Evolutionary conservation across 2,113 vertebrate species (phyloP).

Genomic region (Anhinga rufa): DNA sequence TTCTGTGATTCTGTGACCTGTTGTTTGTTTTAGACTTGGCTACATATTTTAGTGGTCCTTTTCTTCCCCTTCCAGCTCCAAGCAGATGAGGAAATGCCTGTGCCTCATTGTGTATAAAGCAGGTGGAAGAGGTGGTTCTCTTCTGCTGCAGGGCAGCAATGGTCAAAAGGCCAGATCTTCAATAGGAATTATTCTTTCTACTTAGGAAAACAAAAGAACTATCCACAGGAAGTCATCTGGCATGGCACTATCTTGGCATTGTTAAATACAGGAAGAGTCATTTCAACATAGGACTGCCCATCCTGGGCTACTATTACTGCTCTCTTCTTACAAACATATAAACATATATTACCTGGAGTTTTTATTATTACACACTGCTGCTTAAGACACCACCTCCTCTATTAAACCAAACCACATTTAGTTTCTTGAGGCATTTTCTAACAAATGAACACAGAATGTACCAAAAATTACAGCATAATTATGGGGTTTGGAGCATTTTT

Average conservation of each 20-base stretch:
- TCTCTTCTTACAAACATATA: background rate
- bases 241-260: background rate
- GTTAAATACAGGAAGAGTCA: background rate
- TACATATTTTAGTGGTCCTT: background rate
- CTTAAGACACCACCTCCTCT: background rate
- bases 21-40: background rate
- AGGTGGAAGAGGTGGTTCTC: background rate
- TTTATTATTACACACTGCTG: background rate
- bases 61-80: background rate
- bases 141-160: background rate
- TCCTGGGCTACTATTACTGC: background rate
- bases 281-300: background rate
- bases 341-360: background rate
- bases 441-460: background rate
- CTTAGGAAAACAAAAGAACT: background rate
- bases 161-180: background rate
- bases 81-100: background rate
- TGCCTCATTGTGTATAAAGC: accelerated
- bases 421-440: background rate
- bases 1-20: too few species aligned
- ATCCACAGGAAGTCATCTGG: background rate
- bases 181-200: background rate
- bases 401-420: background rate
- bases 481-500: background rate
- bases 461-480: background rate